A percentile compares a stretch with the other conserved stretches of the same genome.
phyloP scores from a whole-genome alignment of 2,888 invertebrate species.

The Drosophila antonietae region DNA sequence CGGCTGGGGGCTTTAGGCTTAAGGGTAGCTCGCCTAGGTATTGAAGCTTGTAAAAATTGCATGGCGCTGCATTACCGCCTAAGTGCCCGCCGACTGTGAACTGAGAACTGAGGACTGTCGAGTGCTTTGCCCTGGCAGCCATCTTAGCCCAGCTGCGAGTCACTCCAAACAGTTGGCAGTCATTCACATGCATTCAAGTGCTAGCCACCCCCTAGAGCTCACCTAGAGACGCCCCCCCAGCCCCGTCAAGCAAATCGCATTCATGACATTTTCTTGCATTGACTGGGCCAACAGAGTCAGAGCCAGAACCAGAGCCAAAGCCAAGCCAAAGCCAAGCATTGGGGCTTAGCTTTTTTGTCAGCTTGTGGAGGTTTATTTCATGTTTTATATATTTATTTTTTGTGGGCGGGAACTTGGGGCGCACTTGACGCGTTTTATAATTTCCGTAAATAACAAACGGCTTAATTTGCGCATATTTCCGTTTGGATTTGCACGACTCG shows the following conservation, averaged over 20 bases:
- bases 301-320: not conserved
- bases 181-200: constrained; percentile 78
- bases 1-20: constrained; percentile 1
- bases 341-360: constrained; percentile 17
- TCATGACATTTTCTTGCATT: constrained; percentile 79
- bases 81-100: constrained; percentile 56
- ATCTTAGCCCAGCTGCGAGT: constrained; percentile 71
- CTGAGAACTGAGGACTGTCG: constrained; percentile 21
- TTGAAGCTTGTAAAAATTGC: constrained; percentile 79
- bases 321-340: constrained; percentile 2
- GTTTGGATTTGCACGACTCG: constrained; percentile 79
- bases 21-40: constrained; percentile 63
- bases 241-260: constrained; percentile 65
- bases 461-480: constrained; percentile 83
- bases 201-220: not conserved
- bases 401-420: constrained; percentile 38
- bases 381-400: constrained; percentile 10
- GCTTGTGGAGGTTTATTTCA: constrained; percentile 29
- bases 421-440: constrained; percentile 82
- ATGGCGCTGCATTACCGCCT: constrained; percentile 76
- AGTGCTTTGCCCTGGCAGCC: constrained; percentile 63
- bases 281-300: constrained; percentile 59
- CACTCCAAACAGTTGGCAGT: constrained; percentile 65
- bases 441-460: constrained; percentile 82
- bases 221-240: not conserved